phyloP scores from a whole-genome alignment of 2,888 invertebrate genomes.

The Drosophila colorata region DNA sequence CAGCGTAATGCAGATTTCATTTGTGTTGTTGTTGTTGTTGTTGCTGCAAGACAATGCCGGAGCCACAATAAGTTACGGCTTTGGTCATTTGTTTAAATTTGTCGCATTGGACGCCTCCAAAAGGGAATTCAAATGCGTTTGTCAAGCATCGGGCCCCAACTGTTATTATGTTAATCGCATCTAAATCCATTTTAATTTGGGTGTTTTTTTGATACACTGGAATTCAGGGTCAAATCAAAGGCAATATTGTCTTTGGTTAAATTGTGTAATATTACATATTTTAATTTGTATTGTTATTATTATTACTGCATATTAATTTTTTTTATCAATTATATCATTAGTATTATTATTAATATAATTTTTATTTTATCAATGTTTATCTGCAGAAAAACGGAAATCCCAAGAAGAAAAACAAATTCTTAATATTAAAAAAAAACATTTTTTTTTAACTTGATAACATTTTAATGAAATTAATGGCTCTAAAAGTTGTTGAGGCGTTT shows the following conservation, averaged over 20 bases:
- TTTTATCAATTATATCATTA: background rate
- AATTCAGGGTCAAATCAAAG: constrained; percentile 14
- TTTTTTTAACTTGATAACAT: too few relatives aligned
- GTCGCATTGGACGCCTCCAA: constrained; percentile 16
- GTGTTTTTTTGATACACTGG: background rate
- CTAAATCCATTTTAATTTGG: constrained; percentile 7
- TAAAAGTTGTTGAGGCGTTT: too few relatives aligned
- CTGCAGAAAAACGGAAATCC: too few relatives aligned
- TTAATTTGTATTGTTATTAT: background rate
- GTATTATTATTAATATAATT: background rate
- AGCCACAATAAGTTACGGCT: constrained; percentile 6
- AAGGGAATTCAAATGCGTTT: constrained; percentile 18
- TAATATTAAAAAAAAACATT: too few relatives aligned
- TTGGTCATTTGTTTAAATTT: constrained; percentile 18
- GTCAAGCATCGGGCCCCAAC: constrained; percentile 12
- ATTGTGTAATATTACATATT: too few relatives aligned
- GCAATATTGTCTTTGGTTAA: background rate
- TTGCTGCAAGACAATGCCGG: constrained; percentile 15
- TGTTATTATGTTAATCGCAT: constrained; percentile 22
- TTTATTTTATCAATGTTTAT: too few relatives aligned
- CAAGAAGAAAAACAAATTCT: too few relatives aligned
- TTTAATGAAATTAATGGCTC: too few relatives aligned
- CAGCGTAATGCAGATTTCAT: constrained; percentile 32
- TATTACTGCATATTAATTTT: background rate
- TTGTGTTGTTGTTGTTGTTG: background rate